Base-by-base conservation (phyloP, 2,797 vertebrate species). In the Hemitrygon akajei region DNA sequence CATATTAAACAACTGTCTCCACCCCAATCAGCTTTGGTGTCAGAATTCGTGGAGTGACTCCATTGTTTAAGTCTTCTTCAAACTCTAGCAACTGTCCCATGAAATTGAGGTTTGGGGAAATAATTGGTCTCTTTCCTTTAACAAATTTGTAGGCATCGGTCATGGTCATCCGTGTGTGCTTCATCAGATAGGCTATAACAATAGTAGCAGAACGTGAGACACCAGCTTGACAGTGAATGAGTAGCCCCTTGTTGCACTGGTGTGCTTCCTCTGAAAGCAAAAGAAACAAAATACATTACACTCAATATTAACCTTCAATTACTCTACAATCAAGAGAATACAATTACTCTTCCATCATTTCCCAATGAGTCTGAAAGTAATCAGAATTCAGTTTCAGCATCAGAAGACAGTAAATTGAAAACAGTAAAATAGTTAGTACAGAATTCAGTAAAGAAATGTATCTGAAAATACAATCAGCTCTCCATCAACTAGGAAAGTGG, bases 91-190 rank as follows among this genome's bases (percentile, higher is more conserved):
- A 97, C 95, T 99, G 99, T 95, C 99, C 99, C 98, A 99, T 99
- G 96, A 99, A 99, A 97, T 99, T 99, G 96, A 99, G 98, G 96
- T 99, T 99, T 1, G 99, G 99, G 93, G 99, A 99, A 96, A 99
- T 99, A 95, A 99, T 98, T 96, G 98, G 98, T 97, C 99, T 96
- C 94, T 99, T 98, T 96, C 98, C 97, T 96, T 99, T 99, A 94
- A 99, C 99, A 76, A 99, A 99, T 96, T 99, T 99, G 95, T 99
- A 99, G 94, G 98, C 98, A 71, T 99, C 99, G 0, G 98, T 99
- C 99, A 99, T 99, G 96, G 98, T 99, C 99, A 99, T 99, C 96
- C 98, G 98, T 0, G 98, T 99, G 98, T 99, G 99, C 97, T 99
- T 99, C 99, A 99, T 99, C 96, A 99, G 95, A 96, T 99, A 99